These are phyloP conservation scores for Rhea pennata DNA, from an alignment of 2,113 vertebrate genomes.

Conservation along the genomic window DNA sequence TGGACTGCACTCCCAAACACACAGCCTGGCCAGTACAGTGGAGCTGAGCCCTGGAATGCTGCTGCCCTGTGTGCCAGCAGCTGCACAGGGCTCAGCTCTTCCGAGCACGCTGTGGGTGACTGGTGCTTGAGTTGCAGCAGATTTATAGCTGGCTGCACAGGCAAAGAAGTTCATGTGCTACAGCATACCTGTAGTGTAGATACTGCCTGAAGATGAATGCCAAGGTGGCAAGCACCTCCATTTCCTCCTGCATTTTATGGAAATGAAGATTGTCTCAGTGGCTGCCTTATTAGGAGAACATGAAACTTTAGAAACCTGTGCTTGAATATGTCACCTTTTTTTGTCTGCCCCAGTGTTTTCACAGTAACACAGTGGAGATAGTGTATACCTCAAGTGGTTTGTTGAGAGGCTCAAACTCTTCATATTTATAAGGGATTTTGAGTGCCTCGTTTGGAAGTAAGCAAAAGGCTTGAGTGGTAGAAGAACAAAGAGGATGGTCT, in stretches of 20 bases:
- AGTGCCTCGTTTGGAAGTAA: neutral
- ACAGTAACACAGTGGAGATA: neutral
- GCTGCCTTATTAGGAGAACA: neutral
- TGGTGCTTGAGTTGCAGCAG: neutral
- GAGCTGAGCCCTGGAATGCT: neutral
- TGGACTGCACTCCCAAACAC: fast-evolving
- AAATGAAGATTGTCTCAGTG: neutral
- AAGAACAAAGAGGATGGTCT: neutral
- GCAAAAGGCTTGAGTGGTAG: neutral
- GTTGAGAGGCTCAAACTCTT: neutral
- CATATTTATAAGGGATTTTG: neutral
- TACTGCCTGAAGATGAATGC: neutral
- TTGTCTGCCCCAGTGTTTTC: neutral
- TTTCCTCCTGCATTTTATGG: neutral
- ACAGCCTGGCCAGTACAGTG: neutral
- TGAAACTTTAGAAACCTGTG: neutral
- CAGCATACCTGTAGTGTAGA: neutral
- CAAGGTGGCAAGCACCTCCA: neutral
- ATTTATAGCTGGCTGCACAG: neutral
- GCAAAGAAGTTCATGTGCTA: neutral
- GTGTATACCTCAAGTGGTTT: neutral
- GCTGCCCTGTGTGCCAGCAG: neutral
- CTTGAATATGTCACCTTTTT: neutral
- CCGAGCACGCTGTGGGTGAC: neutral
- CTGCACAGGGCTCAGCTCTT: neutral